phyloP scores from a whole-genome alignment of 2,797 vertebrate species.

The Cuniculus paca region DNA sequence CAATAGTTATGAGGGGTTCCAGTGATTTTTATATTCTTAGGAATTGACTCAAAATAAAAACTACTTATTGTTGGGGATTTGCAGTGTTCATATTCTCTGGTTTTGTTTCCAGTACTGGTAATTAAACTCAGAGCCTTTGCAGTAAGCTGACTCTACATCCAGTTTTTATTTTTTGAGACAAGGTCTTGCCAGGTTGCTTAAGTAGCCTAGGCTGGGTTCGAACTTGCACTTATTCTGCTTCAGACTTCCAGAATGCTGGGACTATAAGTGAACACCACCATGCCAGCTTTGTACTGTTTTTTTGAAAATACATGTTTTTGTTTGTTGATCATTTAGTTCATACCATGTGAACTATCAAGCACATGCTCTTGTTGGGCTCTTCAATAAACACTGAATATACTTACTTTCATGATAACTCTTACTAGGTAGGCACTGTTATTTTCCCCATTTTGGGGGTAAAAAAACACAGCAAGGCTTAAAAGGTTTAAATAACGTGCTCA shows the following conservation, averaged over 20 bases:
- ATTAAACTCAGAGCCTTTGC: background rate
- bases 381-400: background rate
- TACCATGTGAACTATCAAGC: background rate
- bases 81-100: background rate
- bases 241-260: background rate
- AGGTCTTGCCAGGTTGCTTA: background rate
- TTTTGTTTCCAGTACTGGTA: background rate
- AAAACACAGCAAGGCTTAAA: background rate
- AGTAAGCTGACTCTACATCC: background rate
- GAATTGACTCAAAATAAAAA: slow-evolving; percentile 51
- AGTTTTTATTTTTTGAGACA: background rate
- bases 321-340: background rate
- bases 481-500: background rate
- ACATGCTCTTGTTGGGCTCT: background rate
- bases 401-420: slow-evolving; percentile 18
- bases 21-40: slow-evolving; percentile 64
- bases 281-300: background rate
- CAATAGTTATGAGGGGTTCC: background rate
- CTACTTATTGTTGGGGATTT: background rate
- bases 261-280: background rate
- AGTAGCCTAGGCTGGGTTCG: background rate
- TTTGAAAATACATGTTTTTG: slow-evolving; percentile 17
- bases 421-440: background rate
- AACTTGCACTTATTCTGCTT: background rate
- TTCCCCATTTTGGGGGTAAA: background rate